These are phyloP conservation scores for Andricus quercusramuli DNA, from an alignment of 2,888 invertebrate species.

Conservation along the genomic window DNA sequence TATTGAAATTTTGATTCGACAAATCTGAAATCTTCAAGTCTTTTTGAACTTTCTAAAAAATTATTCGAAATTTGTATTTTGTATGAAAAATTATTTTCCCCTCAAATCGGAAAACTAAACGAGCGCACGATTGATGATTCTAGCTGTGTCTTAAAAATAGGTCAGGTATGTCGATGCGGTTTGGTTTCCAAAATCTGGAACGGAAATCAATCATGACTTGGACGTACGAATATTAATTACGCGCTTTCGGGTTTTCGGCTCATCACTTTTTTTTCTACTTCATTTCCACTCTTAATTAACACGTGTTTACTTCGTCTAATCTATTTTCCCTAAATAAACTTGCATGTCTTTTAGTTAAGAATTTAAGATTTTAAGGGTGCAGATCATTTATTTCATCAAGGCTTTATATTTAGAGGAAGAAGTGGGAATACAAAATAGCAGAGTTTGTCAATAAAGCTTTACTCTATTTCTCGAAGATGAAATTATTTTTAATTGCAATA, in stretches of 20 bases:
- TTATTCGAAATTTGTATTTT: too few relatives aligned
- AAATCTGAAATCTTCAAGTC: too few relatives aligned
- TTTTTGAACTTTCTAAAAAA: too few relatives aligned
- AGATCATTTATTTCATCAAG: background rate
- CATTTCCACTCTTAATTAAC: slow-evolving; percentile 17
- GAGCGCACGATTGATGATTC: too few relatives aligned
- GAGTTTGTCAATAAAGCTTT: background rate
- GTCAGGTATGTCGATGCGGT: slow-evolving; percentile 28
- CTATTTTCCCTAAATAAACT: background rate
- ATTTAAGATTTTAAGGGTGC: background rate
- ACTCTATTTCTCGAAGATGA: too few relatives aligned
- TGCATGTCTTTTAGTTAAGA: background rate
- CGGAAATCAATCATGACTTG: slow-evolving; percentile 26
- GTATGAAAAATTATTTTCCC: too few relatives aligned
- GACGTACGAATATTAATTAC: slow-evolving; percentile 20
- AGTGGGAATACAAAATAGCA: background rate
- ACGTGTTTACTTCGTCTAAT: background rate
- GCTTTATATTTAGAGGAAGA: background rate
- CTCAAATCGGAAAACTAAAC: too few relatives aligned
- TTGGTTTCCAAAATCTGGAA: slow-evolving; percentile 14
- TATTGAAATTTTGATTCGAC: too few relatives aligned
- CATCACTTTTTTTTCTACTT: background rate
- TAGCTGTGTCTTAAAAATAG: slow-evolving; percentile 26
- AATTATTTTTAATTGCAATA: background rate
- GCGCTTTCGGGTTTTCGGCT: background rate